These are phyloP conservation scores for Hypolimnas misippus DNA, from an alignment of 2,888 invertebrate species.

Conservation along the genomic window DNA sequence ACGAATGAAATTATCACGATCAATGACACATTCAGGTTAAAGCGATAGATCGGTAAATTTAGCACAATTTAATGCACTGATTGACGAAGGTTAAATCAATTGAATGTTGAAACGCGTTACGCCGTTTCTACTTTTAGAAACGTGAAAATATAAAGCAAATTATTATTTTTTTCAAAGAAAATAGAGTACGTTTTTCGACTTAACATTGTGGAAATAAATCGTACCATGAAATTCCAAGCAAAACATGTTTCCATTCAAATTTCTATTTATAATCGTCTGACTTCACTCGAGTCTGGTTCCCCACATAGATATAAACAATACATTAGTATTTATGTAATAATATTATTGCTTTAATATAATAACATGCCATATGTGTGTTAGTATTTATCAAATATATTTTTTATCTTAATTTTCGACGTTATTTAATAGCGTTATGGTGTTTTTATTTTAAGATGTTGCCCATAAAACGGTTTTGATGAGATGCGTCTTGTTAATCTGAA, in stretches of 20 bases:
- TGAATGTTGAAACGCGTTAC: constrained; percentile 13
- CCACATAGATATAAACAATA: constrained; percentile 20
- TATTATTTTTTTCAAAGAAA: not conserved
- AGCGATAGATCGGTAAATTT: constrained; percentile 17
- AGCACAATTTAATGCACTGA: constrained; percentile 24
- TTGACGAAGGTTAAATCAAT: constrained; percentile 34
- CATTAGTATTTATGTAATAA: constrained; percentile 16
- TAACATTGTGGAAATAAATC: constrained; percentile 43
- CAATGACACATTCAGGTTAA: constrained; percentile 14
- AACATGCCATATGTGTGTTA: not conserved
- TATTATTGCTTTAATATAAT: constrained; percentile 19
- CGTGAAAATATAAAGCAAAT: not conserved
- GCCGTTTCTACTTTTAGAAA: constrained; percentile 45
- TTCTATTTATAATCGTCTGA: constrained; percentile 74
- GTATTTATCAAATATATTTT: not conserved
- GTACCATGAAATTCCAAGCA: constrained; percentile 60
- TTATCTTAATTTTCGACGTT: too few species aligned
- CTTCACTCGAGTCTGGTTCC: constrained; percentile 55
- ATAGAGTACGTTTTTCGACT: not conserved
- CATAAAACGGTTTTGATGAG: too few species aligned
- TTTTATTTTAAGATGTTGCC: too few species aligned
- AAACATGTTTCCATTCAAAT: constrained; percentile 58
- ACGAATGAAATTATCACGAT: not conserved
- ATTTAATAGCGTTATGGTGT: too few species aligned
- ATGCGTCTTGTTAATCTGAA: too few species aligned